phyloP scores from a whole-genome alignment of 2,113 vertebrate genomes.

The Platycercus adscitus region DNA sequence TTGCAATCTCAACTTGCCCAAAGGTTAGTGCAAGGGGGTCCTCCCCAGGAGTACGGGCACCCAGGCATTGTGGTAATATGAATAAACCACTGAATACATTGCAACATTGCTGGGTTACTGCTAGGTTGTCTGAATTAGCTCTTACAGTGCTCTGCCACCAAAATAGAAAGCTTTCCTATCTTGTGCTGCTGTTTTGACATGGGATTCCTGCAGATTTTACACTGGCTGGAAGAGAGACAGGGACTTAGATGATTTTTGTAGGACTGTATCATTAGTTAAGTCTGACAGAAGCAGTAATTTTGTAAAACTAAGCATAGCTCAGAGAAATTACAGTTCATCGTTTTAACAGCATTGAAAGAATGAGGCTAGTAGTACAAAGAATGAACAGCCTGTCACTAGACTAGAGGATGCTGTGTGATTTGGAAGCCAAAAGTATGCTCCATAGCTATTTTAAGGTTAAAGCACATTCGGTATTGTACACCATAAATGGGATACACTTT shows the following conservation, averaged over 20 bases:
- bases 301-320: background rate
- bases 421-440: background rate
- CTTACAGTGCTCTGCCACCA: background rate
- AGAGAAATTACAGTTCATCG: background rate
- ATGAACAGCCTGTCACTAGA: background rate
- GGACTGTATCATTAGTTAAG: background rate
- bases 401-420: background rate
- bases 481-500: background rate
- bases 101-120: background rate
- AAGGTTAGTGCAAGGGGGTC: background rate
- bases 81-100: fast-evolving
- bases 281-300: background rate
- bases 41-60: background rate
- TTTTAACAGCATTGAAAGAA: background rate
- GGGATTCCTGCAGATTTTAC: background rate
- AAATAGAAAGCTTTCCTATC: background rate
- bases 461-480: background rate
- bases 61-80: background rate
- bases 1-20: background rate
- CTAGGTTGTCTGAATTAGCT: background rate
- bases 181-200: background rate
- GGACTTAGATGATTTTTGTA: background rate
- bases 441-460: background rate
- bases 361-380: background rate
- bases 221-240: background rate